These are phyloP conservation scores for Tetranychus piercei DNA, from an alignment of 2,888 invertebrate genomes.

Conservation along the genomic window DNA sequence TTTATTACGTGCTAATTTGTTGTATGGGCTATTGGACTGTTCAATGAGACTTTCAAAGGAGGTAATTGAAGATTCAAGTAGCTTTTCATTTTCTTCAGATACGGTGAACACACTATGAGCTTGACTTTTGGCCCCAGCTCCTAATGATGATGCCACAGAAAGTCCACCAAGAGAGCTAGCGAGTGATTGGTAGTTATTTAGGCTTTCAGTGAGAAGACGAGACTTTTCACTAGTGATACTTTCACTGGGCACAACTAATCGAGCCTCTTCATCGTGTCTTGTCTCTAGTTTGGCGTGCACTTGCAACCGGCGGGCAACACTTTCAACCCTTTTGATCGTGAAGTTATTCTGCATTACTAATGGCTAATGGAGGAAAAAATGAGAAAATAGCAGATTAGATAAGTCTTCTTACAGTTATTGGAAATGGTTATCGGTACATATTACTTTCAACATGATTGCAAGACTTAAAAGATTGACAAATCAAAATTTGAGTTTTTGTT, in stretches of 20 bases:
- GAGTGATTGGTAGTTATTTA: not conserved
- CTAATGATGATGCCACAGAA: not conserved
- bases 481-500: too few species aligned
- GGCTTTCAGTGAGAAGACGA: not conserved
- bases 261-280: not conserved
- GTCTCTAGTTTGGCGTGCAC: not conserved
- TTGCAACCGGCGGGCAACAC: not conserved
- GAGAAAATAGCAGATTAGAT: not conserved
- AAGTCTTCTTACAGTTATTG: too few species aligned
- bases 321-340: slow-evolving; percentile 3
- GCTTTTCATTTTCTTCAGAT: not conserved
- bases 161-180: not conserved
- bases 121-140: not conserved
- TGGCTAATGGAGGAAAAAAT: not conserved
- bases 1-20: not conserved
- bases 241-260: not conserved
- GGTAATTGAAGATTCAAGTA: not conserved
- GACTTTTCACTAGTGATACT: not conserved
- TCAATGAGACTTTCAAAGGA: not conserved
- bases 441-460: too few species aligned
- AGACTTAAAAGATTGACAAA: too few species aligned
- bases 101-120: not conserved
- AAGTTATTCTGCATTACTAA: slow-evolving; percentile 7
- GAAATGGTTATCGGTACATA: too few species aligned
- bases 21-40: not conserved